Evolutionary conservation across 2,888 invertebrate species (phyloP), one percentile per base, ranked within the genome.

Genomic region (Odontocerum albicorne): DNA sequence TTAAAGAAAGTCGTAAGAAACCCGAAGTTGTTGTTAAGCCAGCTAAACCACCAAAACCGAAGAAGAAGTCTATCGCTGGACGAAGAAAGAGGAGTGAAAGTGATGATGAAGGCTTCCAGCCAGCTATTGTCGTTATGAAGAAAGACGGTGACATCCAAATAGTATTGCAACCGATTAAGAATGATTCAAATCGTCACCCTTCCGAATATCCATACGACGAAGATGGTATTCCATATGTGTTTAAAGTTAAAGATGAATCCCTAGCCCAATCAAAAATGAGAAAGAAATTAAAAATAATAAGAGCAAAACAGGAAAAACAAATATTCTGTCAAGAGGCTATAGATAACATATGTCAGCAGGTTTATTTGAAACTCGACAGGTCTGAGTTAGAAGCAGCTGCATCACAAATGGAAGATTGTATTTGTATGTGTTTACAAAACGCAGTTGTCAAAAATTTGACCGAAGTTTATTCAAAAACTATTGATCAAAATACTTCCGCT

Each of bases 171-270:
- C 74, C 75, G 0, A 73, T 77, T 50, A 76, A 75, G 56, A 73
- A 74, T 57, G 75, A 71, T 1, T 74, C 72, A 58, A 73, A 76
- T 58, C 67, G 77, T 46, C 64, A 76, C 3, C 6, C 68, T 8
- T 71, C 68, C 38, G 75, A 78, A 64, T 73, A 71, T 61, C 77
- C 77, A 1, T 78, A 75, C 39, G 76, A 77, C 17, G 77, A 77
- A 16, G 76, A 76, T 62, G 71, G 70, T 8, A 74, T 75, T 2
- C 52, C 75, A 12, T 49, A 7, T 13, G 31, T 27, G 10, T 31
- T 46, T 6, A 10, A 20, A n/a, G 13, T 52, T 13, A n/a, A 39
- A 17, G 42, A 17, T 8, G 35, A 46, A 13, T 16, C 52, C 3
- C 36, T 0, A 2, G 27, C 16, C n/a, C 35, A 36, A 19, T 10